Evolutionary conservation across 2,888 invertebrate species (phyloP).

Genomic region (Acanthopleura granulata): DNA sequence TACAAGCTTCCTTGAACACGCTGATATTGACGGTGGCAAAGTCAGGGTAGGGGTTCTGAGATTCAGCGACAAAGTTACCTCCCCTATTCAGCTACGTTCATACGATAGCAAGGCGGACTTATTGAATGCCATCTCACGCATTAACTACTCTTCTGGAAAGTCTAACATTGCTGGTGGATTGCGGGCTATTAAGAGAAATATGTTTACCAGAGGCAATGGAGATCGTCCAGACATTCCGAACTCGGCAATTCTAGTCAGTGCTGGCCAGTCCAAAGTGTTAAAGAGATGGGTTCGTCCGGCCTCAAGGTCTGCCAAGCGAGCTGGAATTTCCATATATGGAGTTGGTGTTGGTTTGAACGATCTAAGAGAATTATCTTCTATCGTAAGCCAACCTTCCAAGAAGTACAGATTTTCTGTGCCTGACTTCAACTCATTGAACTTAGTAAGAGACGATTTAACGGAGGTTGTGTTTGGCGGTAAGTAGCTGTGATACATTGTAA

Average conservation of each 20-base stretch:
- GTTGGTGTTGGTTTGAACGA: background rate
- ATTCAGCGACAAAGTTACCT: background rate
- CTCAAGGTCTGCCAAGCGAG: background rate
- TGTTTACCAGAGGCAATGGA: background rate
- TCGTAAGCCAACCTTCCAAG: background rate
- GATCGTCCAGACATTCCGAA: constrained; percentile 6
- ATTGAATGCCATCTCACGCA: background rate
- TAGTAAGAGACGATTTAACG: background rate
- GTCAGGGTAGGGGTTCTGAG: background rate
- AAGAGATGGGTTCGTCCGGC: background rate
- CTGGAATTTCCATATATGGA: background rate
- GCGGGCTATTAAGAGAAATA: background rate
- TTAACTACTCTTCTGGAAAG: background rate
- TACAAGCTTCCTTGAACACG: background rate
- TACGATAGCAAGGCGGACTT: background rate
- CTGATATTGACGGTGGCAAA: constrained; percentile 11
- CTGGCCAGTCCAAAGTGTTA: background rate
- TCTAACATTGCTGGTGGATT: constrained; percentile 7
- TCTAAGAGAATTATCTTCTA: background rate
- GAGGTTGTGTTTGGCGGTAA: constrained; percentile 12
- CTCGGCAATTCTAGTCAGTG: background rate
- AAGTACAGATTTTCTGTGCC: background rate
- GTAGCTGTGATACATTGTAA: background rate
- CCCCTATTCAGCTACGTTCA: background rate
- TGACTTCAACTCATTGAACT: background rate